A percentile compares a stretch with the other conserved stretches of the same genome.
phyloP scores from a whole-genome alignment of 37 sponge, comb jelly and placozoan genomes.

The Tethya wilhelma region DNA sequence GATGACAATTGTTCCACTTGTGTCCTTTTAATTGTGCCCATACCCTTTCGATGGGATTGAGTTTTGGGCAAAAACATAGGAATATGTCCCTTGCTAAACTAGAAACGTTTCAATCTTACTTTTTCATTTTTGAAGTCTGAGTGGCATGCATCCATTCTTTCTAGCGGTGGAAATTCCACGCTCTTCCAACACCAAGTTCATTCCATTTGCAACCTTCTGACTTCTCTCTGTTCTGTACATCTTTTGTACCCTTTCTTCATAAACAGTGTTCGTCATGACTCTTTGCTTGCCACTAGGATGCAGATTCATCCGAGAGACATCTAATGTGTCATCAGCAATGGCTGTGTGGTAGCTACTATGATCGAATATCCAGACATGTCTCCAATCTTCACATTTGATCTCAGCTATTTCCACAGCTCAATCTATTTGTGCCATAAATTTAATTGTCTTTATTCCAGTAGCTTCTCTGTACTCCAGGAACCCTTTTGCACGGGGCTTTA shows the following conservation, averaged over 20 bases:
- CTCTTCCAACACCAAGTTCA: slow-evolving; percentile 10
- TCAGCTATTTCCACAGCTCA: slow-evolving; percentile 14
- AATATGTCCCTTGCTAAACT: slow-evolving; percentile 1
- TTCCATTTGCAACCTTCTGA: slow-evolving; percentile 15
- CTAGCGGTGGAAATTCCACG: slow-evolving; percentile 21
- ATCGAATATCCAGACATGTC: slow-evolving; percentile 31
- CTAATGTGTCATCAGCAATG: slow-evolving; percentile 9
- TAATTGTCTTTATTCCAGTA: slow-evolving; percentile 41
- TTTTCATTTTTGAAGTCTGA: slow-evolving; percentile 35
- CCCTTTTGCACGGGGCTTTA: slow-evolving; percentile 15
- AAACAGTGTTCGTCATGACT: neutral
- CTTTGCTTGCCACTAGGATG: slow-evolving; percentile 13
- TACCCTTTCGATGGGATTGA: slow-evolving; percentile 11
- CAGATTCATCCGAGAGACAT: slow-evolving; percentile 28
- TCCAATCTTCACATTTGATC: slow-evolving; percentile 3
- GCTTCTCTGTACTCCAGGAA: slow-evolving; percentile 54
- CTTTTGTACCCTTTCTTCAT: neutral
- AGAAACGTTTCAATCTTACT: neutral
- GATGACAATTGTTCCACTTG: too few relatives aligned
- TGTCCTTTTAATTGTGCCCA: slow-evolving; percentile 31
- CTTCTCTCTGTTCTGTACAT: neutral
- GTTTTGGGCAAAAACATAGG: slow-evolving; percentile 22
- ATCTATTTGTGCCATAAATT: slow-evolving; percentile 38
- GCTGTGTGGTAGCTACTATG: slow-evolving; percentile 32
- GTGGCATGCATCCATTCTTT: slow-evolving; percentile 3